Conservation (phyloP, 2,797 vertebrate species). For the Coranthus polyacanthus region DNA sequence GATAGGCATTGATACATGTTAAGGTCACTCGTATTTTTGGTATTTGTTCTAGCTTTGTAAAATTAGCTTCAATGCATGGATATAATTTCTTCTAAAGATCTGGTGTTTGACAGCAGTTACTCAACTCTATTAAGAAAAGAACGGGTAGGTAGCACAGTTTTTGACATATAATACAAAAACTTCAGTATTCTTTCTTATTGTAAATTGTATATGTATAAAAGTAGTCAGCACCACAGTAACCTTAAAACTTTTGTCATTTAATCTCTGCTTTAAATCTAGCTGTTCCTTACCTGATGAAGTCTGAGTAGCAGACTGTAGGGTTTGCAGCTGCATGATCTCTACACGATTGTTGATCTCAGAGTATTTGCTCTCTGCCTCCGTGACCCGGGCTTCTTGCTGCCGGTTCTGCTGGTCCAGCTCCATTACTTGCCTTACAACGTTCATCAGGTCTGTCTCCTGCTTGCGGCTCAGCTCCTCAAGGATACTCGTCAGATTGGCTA, state of each 20-base stretch:
- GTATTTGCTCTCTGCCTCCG: conserved; percentile 94
- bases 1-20: background rate
- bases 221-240: background rate
- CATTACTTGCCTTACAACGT: conserved; percentile 92
- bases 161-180: too few species aligned
- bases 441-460: conserved; percentile 92
- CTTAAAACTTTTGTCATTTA: background rate
- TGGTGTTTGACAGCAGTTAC: conserved; percentile 25
- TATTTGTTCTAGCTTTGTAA: background rate
- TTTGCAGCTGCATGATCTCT: conserved; percentile 96
- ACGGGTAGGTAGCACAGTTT: conserved; percentile 11
- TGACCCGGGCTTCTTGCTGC: conserved; percentile 90
- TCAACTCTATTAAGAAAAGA: too few species aligned
- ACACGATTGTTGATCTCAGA: conserved; percentile 96
- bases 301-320: conserved; percentile 90
- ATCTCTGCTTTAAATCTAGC: background rate
- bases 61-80: conserved; percentile 5
- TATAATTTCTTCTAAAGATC: conserved; percentile 4
- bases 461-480: conserved; percentile 91
- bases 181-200: background rate
- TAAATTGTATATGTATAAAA: background rate
- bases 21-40: background rate
- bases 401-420: conserved; percentile 91
- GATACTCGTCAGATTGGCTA: conserved; percentile 92
- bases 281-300: conserved; percentile 92